phyloP scores from a whole-genome alignment of 2,797 vertebrate species.

The Microchirus variegatus region DNA sequence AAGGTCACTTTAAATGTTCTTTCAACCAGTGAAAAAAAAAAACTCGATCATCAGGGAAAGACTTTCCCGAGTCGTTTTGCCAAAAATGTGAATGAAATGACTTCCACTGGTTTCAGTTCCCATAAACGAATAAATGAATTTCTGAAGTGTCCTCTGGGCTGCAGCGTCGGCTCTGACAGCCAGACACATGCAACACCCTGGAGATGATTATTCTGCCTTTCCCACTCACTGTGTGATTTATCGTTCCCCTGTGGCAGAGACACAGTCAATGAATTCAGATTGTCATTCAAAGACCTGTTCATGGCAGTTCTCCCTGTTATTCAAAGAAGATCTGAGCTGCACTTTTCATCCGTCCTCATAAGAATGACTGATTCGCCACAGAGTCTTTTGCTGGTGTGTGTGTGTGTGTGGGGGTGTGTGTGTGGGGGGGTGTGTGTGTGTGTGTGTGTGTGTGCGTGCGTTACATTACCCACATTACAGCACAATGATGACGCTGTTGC shows the following conservation, averaged over 20 bases:
- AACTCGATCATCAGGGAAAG: neutral
- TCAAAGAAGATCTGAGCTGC: slow-evolving; percentile 27
- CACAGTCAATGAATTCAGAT: slow-evolving; percentile 31
- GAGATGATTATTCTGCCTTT: slow-evolving; percentile 33
- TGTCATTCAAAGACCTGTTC: slow-evolving; percentile 4
- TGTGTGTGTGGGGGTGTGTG: neutral
- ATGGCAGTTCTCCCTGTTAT: slow-evolving; percentile 18
- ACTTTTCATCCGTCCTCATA: slow-evolving; percentile 22
- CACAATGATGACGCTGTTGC: no score
- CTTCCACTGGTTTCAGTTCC: no score
- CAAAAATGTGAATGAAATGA: neutral
- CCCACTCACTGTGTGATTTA: slow-evolving; percentile 42
- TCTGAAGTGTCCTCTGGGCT: slow-evolving; percentile 5
- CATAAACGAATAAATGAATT: no score
- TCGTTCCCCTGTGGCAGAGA: slow-evolving; percentile 29
- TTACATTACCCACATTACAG: no score
- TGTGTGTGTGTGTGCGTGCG: neutral
- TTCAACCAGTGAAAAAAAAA: neutral
- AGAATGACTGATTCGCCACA: slow-evolving; percentile 22
- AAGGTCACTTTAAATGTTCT: slow-evolving; percentile 1
- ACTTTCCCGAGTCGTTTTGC: neutral
- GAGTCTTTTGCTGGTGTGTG: slow-evolving; percentile 9
- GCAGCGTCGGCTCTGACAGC: slow-evolving; percentile 24
- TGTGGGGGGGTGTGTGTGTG: neutral
- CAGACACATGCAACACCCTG: slow-evolving; percentile 29